phyloP scores from a whole-genome alignment of 2,113 vertebrate genomes.

The Sebastes fasciatus region DNA sequence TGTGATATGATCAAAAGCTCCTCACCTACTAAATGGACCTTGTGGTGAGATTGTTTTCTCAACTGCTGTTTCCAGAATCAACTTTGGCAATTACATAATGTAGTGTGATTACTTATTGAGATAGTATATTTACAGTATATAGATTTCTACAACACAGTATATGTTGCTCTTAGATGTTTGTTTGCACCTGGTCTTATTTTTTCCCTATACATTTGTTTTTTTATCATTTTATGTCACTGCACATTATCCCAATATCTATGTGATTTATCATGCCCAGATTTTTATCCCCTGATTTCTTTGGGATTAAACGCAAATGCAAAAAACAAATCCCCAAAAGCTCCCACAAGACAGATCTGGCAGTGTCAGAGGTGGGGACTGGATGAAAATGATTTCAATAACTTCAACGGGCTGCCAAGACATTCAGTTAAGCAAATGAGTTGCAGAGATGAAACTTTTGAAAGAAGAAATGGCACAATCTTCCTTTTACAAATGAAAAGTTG shows the following conservation, averaged over 20 bases:
- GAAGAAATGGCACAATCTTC: not conserved
- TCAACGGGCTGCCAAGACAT: slow-evolving; percentile 1
- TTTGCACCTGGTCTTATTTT: not conserved
- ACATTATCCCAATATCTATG: not conserved
- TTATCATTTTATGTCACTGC: not conserved
- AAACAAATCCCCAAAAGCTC: slow-evolving; percentile 7
- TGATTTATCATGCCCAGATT: not conserved
- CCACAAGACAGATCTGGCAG: not conserved
- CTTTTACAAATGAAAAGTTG: not conserved
- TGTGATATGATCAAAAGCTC: not conserved
- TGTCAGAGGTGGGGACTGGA: not conserved
- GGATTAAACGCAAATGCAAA: slow-evolving; percentile 1
- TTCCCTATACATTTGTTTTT: not conserved
- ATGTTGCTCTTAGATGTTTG: not conserved
- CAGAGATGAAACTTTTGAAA: not conserved
- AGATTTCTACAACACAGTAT: not conserved
- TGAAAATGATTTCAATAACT: not conserved
- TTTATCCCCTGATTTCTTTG: not conserved
- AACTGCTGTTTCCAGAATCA: too few species aligned
- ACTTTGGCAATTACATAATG: too few species aligned
- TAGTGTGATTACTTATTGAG: not conserved
- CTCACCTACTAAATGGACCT: not conserved
- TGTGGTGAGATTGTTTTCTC: not conserved
- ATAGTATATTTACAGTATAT: not conserved
- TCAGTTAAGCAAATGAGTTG: not conserved